Conservation (phyloP, 2,888 invertebrate genomes). For the Lydus trimaculatus region DNA sequence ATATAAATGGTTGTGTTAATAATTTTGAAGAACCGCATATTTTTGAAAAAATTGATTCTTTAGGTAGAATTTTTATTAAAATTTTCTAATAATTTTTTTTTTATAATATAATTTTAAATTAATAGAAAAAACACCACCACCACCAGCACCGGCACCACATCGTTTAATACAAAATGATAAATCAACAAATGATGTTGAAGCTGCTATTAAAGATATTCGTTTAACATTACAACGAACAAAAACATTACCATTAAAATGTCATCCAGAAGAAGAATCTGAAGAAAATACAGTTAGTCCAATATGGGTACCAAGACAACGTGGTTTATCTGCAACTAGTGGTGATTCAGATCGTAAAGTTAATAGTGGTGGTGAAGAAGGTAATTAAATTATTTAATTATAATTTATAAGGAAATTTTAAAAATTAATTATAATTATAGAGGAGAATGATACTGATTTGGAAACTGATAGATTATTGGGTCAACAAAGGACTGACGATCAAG, state of each 20-base stretch:
- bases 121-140: conserved; percentile 71
- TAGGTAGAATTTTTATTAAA: conserved; percentile 45
- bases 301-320: conserved; percentile 75
- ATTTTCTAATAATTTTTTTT: conserved; percentile 17
- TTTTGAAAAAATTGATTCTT: conserved; percentile 54
- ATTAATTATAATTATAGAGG: conserved; percentile 64
- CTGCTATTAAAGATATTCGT: conserved; percentile 84
- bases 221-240: conserved; percentile 79
- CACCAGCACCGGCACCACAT: conserved; percentile 79
- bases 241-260: conserved; percentile 66
- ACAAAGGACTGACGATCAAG: conserved; percentile 92
- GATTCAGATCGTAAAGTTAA: conserved; percentile 72
- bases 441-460: conserved; percentile 96
- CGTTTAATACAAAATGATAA: conserved; percentile 62
- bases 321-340: conserved; percentile 62
- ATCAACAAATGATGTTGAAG: conserved; percentile 62
- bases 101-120: conserved; percentile 24
- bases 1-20: conserved; percentile 55
- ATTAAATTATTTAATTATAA: conserved; percentile 10
- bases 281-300: conserved; percentile 68
- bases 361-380: conserved; percentile 73
- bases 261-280: conserved; percentile 59
- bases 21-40: conserved; percentile 55
- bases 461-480: conserved; percentile 96
- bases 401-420: too few species aligned